These are phyloP conservation scores for Meloe dianella DNA, from an alignment of 2,888 invertebrate genomes.

Conservation along the genomic window DNA sequence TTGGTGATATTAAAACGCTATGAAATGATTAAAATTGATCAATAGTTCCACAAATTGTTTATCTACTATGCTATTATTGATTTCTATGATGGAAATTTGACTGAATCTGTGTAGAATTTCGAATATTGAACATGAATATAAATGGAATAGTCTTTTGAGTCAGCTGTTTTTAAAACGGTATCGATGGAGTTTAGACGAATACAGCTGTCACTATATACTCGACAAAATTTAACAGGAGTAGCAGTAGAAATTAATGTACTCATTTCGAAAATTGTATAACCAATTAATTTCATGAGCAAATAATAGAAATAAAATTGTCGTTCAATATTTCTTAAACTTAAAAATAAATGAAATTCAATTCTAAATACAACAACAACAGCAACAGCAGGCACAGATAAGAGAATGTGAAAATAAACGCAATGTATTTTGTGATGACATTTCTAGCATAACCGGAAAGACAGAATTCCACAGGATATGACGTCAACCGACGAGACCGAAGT, in stretches of 20 bases:
- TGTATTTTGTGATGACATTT: slow-evolving; percentile 33
- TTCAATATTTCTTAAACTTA: too few species aligned
- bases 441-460: slow-evolving; percentile 39
- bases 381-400: slow-evolving; percentile 7
- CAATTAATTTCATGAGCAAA: background rate
- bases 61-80: too few species aligned
- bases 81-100: too few species aligned
- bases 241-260: background rate
- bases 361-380: slow-evolving; percentile 22
- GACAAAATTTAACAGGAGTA: background rate
- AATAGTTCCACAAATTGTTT: too few species aligned
- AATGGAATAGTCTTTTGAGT: background rate
- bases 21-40: too few species aligned
- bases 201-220: background rate
- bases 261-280: background rate
- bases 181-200: background rate
- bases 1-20: too few species aligned
- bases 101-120: background rate
- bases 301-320: too few species aligned
- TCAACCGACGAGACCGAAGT: slow-evolving; percentile 38
- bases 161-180: background rate
- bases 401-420: slow-evolving; percentile 25
- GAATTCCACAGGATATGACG: slow-evolving; percentile 43
- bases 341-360: slow-evolving; percentile 24
- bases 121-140: background rate